A percentile compares a stretch with the other conserved stretches of the same genome.
Conservation (phyloP, 2,888 invertebrate genomes). For the Ashinkailepas kermadecensis region DNA sequence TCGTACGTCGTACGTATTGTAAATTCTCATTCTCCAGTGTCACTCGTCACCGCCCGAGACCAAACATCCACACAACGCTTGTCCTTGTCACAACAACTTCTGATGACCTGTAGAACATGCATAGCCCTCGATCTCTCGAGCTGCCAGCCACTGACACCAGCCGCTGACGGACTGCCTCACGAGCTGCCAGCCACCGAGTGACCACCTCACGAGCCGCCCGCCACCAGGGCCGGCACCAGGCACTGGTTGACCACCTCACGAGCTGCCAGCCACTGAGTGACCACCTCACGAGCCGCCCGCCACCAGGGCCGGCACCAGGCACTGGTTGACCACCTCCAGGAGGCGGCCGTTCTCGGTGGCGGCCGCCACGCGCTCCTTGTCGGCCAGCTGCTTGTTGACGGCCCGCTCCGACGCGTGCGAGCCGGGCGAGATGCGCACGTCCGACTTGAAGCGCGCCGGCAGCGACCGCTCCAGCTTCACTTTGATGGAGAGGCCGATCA, state of each 20-base stretch:
- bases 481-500: slow-evolving; percentile 84
- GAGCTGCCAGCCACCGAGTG: neutral
- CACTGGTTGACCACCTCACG: slow-evolving; percentile 88
- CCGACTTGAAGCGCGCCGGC: slow-evolving; percentile 74
- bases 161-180: neutral
- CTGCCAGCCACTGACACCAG: no score
- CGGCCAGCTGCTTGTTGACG: slow-evolving; percentile 94
- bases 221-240: slow-evolving; percentile 42
- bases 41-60: no score
- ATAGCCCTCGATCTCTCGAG: slow-evolving; percentile 46
- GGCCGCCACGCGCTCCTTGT: slow-evolving; percentile 96
- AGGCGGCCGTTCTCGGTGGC: slow-evolving; percentile 89
- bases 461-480: slow-evolving; percentile 80
- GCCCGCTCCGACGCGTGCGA: slow-evolving; percentile 85
- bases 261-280: no score
- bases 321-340: slow-evolving; percentile 89
- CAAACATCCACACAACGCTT: no score
- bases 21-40: no score
- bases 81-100: no score
- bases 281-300: neutral
- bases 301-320: slow-evolving; percentile 48
- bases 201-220: neutral
- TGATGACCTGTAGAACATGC: no score
- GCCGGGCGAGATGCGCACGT: slow-evolving; percentile 81
- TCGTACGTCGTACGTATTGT: no score